phyloP scores from a whole-genome alignment of 2,888 invertebrate genomes.

The Dexiosoma caninum region DNA sequence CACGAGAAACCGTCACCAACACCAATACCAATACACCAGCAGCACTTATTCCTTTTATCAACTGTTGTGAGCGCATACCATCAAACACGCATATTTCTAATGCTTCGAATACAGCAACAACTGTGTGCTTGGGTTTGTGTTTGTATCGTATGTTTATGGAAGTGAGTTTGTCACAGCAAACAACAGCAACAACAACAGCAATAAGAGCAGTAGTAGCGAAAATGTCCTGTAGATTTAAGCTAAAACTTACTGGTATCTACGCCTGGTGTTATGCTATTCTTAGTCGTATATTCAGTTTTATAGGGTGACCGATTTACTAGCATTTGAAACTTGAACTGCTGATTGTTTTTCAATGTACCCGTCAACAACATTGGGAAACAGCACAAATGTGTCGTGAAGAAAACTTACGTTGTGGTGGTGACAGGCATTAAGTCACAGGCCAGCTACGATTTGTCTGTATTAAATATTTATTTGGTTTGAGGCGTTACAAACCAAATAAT shows the following conservation, averaged over 20 bases:
- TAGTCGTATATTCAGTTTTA: background rate
- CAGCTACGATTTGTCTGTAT: no score
- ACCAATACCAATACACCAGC: background rate
- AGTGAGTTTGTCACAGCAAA: constrained; percentile 14
- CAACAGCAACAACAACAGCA: constrained; percentile 24
- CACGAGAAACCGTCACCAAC: constrained; percentile 19
- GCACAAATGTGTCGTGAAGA: no score
- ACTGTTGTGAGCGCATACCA: constrained; percentile 6
- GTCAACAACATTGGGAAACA: no score
- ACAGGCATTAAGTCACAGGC: no score
- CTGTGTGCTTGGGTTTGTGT: background rate
- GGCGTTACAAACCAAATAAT: no score
- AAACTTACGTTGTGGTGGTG: no score
- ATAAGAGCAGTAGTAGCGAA: background rate
- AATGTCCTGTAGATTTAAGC: constrained; percentile 53
- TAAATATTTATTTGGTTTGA: no score
- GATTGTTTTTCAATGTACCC: no score
- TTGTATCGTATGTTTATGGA: background rate
- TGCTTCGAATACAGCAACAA: background rate
- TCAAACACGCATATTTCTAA: constrained; percentile 10
- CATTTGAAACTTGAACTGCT: no score
- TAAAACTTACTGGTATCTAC: constrained; percentile 37
- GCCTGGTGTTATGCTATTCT: constrained; percentile 26
- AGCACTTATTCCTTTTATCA: constrained; percentile 10
- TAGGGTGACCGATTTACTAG: no score